Evolutionary conservation across 2,113 vertebrate genomes (phyloP), one percentile per base, ranked within the genome.

Genomic region (Cololabis saira): DNA sequence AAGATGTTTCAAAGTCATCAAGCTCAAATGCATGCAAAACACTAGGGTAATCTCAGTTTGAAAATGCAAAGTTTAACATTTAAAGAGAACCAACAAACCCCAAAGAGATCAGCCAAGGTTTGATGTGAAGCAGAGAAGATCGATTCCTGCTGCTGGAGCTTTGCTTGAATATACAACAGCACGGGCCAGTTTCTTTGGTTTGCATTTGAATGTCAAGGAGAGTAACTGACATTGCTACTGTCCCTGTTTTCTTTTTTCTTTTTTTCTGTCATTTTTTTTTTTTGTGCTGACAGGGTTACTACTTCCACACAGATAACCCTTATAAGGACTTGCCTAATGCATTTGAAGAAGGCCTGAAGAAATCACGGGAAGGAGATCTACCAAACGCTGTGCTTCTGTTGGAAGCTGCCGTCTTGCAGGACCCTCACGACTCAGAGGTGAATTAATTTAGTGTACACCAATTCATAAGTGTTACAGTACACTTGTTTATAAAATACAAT

Each of bases 261-360:
- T 2, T 68, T 60, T 6, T 59, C 51, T 40, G 2, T 66, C 45
- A 13, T 65, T 54, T 49, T 33, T 65, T 54, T 49, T 33, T 49
- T 67, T 66, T 78, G 71, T 50, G 27, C 76, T 87, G 77, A 63
- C 84, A 99, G 98, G 98, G 98, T 67, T 99, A 99, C 92, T 99
- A 98, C 93, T 99, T 99, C 90, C 96, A 99, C 86, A 99, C 96
- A 16, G 97, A 99, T 80, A 99, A 99, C 85, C 98, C 98, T 37
- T 99, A 97, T 89, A 98, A 97, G 92, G 98, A 99, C 80, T 95
- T 95, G 90, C 93, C 95, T 16, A 97, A 95, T 53, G 95, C 96
- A 12, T 98, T 98, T 91, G 97, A 98, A 70, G 97, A 99, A 88
- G 98, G 96, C 41, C 81, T 95, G 55, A 96, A 95, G 86, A 96